Evolutionary conservation across 1,140 invertebrate species (phyloP).

Genomic region (Heliconius hewitsoni): DNA sequence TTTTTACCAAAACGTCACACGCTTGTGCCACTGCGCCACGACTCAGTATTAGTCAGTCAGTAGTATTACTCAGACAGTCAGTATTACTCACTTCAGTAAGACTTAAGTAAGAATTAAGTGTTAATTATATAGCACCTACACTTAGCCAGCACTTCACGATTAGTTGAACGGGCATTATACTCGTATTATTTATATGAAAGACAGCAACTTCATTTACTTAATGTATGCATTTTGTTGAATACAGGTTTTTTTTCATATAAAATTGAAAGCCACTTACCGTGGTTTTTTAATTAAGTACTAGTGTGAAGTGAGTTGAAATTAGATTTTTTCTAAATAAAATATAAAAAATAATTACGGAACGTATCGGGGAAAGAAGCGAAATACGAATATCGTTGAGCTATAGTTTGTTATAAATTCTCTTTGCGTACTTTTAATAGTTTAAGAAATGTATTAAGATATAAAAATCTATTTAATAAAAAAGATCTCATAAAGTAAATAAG

Average conservation of each 20-base stretch:
- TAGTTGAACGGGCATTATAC: slow-evolving; percentile 21
- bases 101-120: neutral
- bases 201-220: slow-evolving; percentile 36
- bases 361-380: too few relatives aligned
- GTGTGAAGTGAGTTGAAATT: neutral
- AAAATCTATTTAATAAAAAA: too few relatives aligned
- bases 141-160: slow-evolving; percentile 16
- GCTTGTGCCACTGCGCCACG: too few relatives aligned
- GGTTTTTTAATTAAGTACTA: slow-evolving; percentile 14
- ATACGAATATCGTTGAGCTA: too few relatives aligned
- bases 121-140: slow-evolving; percentile 6
- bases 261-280: slow-evolving; percentile 26
- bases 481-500: too few relatives aligned
- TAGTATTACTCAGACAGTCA: too few relatives aligned
- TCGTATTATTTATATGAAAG: slow-evolving; percentile 27
- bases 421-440: too few relatives aligned
- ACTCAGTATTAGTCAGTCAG: neutral
- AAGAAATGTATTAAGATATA: too few relatives aligned
- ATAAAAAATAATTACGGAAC: neutral
- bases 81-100: too few relatives aligned
- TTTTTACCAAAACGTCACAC: too few relatives aligned
- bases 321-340: neutral
- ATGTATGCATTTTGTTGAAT: slow-evolving; percentile 31
- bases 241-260: slow-evolving; percentile 26
- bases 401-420: too few relatives aligned